Evolutionary conservation across 2,888 invertebrate genomes (phyloP).

Genomic region (Polyommatus icarus): DNA sequence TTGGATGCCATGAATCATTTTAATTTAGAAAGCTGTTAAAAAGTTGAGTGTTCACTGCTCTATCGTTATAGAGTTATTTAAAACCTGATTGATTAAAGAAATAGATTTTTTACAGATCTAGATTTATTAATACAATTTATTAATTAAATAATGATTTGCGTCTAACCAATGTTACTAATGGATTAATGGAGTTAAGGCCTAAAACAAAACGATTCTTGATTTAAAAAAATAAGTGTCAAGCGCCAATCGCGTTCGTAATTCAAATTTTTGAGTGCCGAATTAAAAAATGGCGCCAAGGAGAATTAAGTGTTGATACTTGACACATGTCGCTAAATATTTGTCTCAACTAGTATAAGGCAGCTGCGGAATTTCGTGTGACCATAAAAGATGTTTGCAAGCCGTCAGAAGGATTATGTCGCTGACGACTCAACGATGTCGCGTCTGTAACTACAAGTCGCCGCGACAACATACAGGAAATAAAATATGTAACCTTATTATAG

Average conservation of each 20-base stretch:
- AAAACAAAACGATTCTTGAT: background rate
- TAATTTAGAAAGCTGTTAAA: constrained; percentile 1
- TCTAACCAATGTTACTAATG: background rate
- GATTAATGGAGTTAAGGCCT: background rate
- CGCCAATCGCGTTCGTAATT: background rate
- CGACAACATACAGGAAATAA: background rate
- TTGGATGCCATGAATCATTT: background rate
- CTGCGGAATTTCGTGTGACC: constrained; percentile 19
- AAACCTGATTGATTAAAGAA: too few species aligned
- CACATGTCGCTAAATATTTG: constrained; percentile 25
- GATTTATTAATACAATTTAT: background rate
- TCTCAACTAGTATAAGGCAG: background rate
- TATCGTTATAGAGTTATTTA: too few species aligned
- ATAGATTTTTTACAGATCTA: background rate
- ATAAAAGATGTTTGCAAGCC: constrained; percentile 15
- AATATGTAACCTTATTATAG: background rate
- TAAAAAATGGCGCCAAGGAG: constrained; percentile 10
- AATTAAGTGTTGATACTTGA: constrained; percentile 16
- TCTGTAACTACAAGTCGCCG: background rate
- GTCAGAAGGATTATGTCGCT: background rate
- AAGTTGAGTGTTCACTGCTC: background rate
- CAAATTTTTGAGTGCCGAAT: background rate
- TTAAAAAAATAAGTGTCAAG: background rate
- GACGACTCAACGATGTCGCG: background rate
- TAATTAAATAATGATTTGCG: too few species aligned